Conservation (phyloP, 2,113 vertebrate species). For the Ameiurus melas region DNA sequence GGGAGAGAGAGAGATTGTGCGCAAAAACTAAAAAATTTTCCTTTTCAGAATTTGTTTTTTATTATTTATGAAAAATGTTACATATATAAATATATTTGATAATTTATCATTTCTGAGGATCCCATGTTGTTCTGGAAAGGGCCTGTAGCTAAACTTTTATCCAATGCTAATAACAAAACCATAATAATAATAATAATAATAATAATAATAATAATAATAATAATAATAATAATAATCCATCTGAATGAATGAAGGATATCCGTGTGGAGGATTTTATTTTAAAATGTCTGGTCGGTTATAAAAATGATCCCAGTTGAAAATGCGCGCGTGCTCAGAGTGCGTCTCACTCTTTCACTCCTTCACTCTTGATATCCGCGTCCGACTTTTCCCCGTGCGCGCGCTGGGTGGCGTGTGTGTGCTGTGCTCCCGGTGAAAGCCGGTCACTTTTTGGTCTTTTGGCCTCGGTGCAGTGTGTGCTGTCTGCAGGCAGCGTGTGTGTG, state of each 20-base stretch:
- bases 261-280: not conserved
- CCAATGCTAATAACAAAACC: not conserved
- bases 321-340: not conserved
- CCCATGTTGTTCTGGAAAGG: slow-evolving; percentile 64
- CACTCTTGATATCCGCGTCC: not conserved
- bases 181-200: not conserved
- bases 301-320: not conserved
- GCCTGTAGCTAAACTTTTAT: not conserved
- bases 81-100: slow-evolving; percentile 99
- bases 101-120: slow-evolving; percentile 94
- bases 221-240: not conserved
- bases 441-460: slow-evolving; percentile 9
- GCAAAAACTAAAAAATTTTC: slow-evolving; percentile 51
- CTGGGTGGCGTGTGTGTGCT: not conserved
- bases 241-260: not conserved
- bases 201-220: not conserved
- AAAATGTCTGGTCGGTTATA: not conserved
- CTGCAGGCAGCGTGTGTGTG: slow-evolving; percentile 58
- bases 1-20: slow-evolving; percentile 56
- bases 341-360: not conserved
- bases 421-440: slow-evolving; percentile 7
- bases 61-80: slow-evolving; percentile 94
- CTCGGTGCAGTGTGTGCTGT: slow-evolving; percentile 51
- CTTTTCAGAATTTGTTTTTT: slow-evolving; percentile 82
- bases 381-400: no score